Percentiles rank a stretch among this genome's conserved stretches.
phyloP scores from a whole-genome alignment of 2,888 invertebrate genomes.

The Erebia aethiops region DNA sequence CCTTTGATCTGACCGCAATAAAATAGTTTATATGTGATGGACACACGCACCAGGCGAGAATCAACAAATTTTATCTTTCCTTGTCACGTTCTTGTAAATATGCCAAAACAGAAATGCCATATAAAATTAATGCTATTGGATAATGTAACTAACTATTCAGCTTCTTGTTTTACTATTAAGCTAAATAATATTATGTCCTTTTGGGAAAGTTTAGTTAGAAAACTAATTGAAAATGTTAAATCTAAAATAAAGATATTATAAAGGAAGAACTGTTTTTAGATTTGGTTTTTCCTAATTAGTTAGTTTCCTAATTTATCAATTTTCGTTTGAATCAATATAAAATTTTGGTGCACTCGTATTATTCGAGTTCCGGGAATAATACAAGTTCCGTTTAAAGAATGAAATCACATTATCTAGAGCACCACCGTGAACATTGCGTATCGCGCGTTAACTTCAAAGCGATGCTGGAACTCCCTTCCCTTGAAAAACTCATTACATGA shows the following conservation, averaged over 20 bases:
- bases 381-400: constrained; percentile 29
- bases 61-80: constrained; percentile 25
- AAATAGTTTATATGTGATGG: constrained; percentile 27
- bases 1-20: constrained; percentile 3
- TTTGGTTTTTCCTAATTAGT: too few species aligned
- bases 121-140: constrained; percentile 16
- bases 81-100: constrained; percentile 26
- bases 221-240: too few species aligned
- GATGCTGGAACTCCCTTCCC: constrained; percentile 57
- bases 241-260: too few species aligned
- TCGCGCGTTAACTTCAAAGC: constrained; percentile 63
- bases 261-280: too few species aligned
- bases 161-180: too few species aligned
- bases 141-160: not conserved
- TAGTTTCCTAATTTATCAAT: not conserved
- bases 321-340: not conserved
- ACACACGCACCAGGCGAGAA: constrained; percentile 15
- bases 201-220: too few species aligned
- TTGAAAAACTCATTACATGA: constrained; percentile 78
- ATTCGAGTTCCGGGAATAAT: constrained; percentile 20
- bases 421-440: constrained; percentile 44
- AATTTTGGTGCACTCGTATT: constrained; percentile 11
- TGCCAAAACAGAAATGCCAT: constrained; percentile 23
- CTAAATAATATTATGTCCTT: too few species aligned
- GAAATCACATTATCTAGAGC: constrained; percentile 43